These are phyloP conservation scores for Eueides isabella DNA, from an alignment of 1,140 invertebrate genomes.

Conservation along the genomic window DNA sequence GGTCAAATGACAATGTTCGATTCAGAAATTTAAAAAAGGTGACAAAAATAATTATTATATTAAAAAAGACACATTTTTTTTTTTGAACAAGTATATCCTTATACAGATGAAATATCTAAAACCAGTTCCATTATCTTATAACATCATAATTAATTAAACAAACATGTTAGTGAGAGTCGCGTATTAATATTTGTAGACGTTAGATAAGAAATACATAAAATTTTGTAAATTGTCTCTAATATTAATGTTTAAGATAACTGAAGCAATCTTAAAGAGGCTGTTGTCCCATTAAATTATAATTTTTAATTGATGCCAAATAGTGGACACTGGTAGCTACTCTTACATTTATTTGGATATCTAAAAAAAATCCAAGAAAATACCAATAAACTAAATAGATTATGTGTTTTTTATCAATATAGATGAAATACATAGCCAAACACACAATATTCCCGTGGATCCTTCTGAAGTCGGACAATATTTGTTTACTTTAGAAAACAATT, in stretches of 20 bases:
- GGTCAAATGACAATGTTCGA: too few relatives aligned
- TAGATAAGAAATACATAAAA: slow-evolving; percentile 3
- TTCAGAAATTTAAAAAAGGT: too few relatives aligned
- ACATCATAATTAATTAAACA: slow-evolving; percentile 3
- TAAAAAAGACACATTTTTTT: too few relatives aligned
- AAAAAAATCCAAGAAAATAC: neutral
- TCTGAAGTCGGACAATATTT: too few relatives aligned
- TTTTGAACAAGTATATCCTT: neutral
- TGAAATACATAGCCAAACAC: too few relatives aligned
- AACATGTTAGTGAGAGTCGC: neutral
- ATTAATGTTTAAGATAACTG: slow-evolving; percentile 14
- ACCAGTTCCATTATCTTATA: neutral
- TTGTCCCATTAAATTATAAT: neutral
- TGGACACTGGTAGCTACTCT: neutral
- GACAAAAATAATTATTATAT: too few relatives aligned
- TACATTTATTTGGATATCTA: neutral
- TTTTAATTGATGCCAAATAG: neutral
- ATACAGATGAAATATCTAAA: neutral
- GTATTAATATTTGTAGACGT: neutral
- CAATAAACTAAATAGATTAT: too few relatives aligned
- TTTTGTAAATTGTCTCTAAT: neutral
- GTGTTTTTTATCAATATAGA: too few relatives aligned
- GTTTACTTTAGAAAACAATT: too few relatives aligned
- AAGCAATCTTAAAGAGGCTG: neutral
- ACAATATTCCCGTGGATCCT: too few relatives aligned